phyloP scores from a whole-genome alignment of 1,140 invertebrate species.

The Polypedilum pembai region DNA sequence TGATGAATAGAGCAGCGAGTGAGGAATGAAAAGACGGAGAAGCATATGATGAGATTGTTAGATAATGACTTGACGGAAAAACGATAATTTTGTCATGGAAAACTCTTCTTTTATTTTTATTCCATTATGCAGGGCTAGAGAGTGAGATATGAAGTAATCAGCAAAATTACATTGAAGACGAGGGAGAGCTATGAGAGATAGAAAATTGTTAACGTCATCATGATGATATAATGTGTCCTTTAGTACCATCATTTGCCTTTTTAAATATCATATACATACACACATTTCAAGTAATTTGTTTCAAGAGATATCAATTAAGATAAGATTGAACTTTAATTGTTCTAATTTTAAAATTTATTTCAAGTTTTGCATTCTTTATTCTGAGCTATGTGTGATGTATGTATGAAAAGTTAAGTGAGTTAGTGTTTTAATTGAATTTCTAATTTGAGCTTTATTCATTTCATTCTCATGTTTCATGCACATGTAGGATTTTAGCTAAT shows the following conservation, averaged over 20 bases:
- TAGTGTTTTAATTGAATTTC: too few relatives aligned
- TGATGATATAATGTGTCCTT: neutral
- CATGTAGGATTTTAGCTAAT: too few relatives aligned
- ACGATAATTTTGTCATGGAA: slow-evolving; percentile 6
- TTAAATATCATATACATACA: neutral
- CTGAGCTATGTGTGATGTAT: too few relatives aligned
- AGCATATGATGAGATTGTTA: slow-evolving; percentile 6
- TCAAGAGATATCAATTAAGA: too few relatives aligned
- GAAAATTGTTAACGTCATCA: neutral
- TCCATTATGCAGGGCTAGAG: neutral
- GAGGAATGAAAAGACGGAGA: neutral
- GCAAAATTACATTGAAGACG: neutral
- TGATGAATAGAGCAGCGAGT: neutral
- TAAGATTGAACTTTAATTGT: too few relatives aligned
- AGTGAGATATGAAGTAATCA: slow-evolving; percentile 8
- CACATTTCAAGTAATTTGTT: neutral
- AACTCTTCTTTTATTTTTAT: neutral
- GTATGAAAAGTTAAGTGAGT: too few relatives aligned
- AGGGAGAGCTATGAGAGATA: neutral
- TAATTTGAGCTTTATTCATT: too few relatives aligned
- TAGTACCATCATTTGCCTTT: neutral
- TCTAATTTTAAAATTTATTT: too few relatives aligned
- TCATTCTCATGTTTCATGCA: too few relatives aligned
- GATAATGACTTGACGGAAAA: slow-evolving; percentile 17
- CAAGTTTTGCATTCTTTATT: too few relatives aligned